These are phyloP conservation scores for Phymatocera aterrima DNA, from an alignment of 2,888 invertebrate genomes.

Conservation along the genomic window DNA sequence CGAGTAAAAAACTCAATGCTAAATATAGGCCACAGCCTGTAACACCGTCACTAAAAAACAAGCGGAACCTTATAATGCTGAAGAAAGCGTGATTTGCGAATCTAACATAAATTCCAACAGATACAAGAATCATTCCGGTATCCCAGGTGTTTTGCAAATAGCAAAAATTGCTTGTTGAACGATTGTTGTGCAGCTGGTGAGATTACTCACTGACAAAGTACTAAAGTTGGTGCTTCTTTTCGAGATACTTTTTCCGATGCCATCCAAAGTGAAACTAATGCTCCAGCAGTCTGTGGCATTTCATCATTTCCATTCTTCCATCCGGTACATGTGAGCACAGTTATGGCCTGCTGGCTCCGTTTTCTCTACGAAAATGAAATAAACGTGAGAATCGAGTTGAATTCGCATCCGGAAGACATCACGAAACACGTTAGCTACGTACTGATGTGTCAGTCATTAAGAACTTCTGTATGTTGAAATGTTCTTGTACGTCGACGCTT, in stretches of 20 bases:
- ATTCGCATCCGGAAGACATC: no score
- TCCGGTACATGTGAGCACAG: conserved; percentile 61
- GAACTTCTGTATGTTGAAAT: conserved; percentile 55
- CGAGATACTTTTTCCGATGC: conserved; percentile 67
- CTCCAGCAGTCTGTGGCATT: conserved; percentile 61
- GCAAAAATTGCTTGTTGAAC: background rate
- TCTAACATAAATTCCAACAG: background rate
- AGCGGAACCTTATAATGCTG: no score
- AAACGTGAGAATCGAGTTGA: background rate
- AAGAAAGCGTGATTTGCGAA: background rate
- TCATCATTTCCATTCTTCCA: conserved; percentile 64
- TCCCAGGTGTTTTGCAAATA: background rate
- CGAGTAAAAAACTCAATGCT: no score
- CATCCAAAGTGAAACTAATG: conserved; percentile 71
- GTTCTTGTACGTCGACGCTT: conserved; percentile 46
- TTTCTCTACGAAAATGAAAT: background rate
- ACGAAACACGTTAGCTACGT: background rate
- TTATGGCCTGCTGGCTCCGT: conserved; percentile 51
- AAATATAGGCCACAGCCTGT: background rate
- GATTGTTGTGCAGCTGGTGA: background rate
- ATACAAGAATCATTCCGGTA: background rate
- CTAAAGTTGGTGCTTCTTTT: conserved; percentile 66
- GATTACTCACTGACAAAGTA: conserved; percentile 73
- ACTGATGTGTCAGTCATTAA: conserved; percentile 58
- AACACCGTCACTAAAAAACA: no score